Evolutionary conservation across 2,888 invertebrate species (phyloP), one percentile per base, ranked within the genome.

Genomic region (Chromoteleia sp.): DNA sequence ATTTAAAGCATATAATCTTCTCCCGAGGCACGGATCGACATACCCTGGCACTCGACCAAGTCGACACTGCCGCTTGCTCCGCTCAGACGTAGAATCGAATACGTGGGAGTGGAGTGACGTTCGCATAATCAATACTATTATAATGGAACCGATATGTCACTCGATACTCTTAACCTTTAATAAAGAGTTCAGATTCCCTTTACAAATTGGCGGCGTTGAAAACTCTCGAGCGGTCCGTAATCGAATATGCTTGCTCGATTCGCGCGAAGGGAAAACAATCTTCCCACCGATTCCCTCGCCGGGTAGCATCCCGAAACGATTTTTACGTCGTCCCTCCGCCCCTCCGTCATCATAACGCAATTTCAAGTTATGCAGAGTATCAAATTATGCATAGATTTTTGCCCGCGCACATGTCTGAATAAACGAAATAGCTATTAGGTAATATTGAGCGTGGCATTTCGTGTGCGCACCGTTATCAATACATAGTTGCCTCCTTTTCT

Each of bases 1-100:
- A 91, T 91, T 91, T 91, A 91, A 90, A 91, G 86, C 89, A 87
- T 91, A 88, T 91, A 92, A 91, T 91, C 89, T 91, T 89, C 89
- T 89, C 86, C 86, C 86, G 79, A 83, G 85, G 82, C 84, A 83
- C 65, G 71, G 74, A 83, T 79, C 81, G 81, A 71, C 61, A 70
- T 79, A 67, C 54, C 48, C 74, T 77, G 82, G 77, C 71, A 82
- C 83, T 83, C 83, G 77, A 80, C 83, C 85, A 84, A 79, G 14
- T 79, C 75, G 75, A 76, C 82, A 82, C 79, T 82, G 63, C 70
- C 30, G 76, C 48, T 33, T 21, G 82, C 84, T 81, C 81, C 75
- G 80, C 81, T 73, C 83, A 39, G 41, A 78, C 73, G 54, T 68
- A 61, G 39, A 65, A 70, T 76, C 71, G 81, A 70, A 63, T 79